Base-by-base conservation (phyloP, 2,888 invertebrate genomes). In the Hyppa rectilinea region DNA sequence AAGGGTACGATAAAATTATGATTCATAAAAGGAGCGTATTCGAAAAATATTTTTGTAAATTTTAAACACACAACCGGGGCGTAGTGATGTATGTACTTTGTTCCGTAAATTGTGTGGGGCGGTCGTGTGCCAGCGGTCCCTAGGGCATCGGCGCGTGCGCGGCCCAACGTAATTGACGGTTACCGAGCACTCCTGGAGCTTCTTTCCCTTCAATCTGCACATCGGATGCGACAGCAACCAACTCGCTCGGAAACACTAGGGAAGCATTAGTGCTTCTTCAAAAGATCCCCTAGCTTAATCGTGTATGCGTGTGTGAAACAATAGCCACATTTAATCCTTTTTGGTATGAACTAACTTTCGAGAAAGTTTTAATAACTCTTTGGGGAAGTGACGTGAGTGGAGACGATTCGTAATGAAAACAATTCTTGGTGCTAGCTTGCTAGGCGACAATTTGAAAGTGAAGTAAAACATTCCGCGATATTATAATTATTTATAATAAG, bases 91-190 rank as follows among this genome's bases (percentile, higher is more conserved):
- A 83, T 82, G 85, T 78, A 85, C 80, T 90, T 91, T 90, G 89
- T 90, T 90, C 87, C 89, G 89, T 92, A 93, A 90, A 94, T 93
- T 92, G 92, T 84, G 79, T 87, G 85, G 93, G 92, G 91, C 70
- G 83, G 94, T 89, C 94, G 93, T 93, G 95, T 94, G 94, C 89
- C 85, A 71, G 78, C 72, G 75, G 83, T 94, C 94, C 94, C 94
- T 64, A 63, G 93, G 92, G 95, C 82, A 83, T 71, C 84, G 90
- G 90, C 93, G 94, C 93, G 94, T 93, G 94, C 93, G 91, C 90
- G 71, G 82, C 83, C 82, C 84, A 81, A 81, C 77, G 88, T 94
- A 94, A 93, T 92, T 93, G 93, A 92, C 90, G 94, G 93, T 89
- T 89, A 87, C 86, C 84, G 67, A 71, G 91, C 92, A 93, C 87